phyloP scores from a whole-genome alignment of 1,140 invertebrate species.

The Sitodiplosis mosellana region DNA sequence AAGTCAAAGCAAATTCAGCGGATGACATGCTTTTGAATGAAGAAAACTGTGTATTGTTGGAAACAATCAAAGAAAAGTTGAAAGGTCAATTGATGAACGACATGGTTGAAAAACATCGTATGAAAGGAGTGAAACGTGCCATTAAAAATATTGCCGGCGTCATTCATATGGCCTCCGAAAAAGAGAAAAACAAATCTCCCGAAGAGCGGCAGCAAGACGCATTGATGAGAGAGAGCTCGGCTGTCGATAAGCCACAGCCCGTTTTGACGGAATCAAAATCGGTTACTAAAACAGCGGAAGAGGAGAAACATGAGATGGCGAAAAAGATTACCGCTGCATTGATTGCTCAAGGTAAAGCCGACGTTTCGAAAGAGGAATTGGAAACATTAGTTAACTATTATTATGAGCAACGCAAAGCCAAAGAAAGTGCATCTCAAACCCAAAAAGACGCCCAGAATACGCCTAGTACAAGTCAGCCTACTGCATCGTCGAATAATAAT shows the following conservation, averaged over 20 bases:
- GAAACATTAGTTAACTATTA: constrained; percentile 57
- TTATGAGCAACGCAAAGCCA: constrained; percentile 38
- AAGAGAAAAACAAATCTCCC: constrained; percentile 25
- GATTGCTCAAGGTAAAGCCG: constrained; percentile 52
- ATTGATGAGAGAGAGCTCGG: constrained; percentile 14
- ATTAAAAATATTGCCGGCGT: constrained; percentile 46
- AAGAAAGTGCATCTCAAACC: constrained; percentile 21
- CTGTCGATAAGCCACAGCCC: constrained; percentile 14
- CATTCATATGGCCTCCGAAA: constrained; percentile 38
- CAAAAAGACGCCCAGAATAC: background rate
- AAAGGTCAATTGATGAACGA: constrained; percentile 42
- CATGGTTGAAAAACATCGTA: constrained; percentile 12
- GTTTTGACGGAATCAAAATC: constrained; percentile 4
- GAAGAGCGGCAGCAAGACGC: constrained; percentile 2
- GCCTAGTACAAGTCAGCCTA: background rate
- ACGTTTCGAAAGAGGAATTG: constrained; percentile 54
- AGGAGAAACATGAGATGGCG: constrained; percentile 39
- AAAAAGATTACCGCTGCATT: constrained; percentile 57
- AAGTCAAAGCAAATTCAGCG: constrained; percentile 43
- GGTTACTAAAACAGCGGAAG: constrained; percentile 12
- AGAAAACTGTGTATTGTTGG: constrained; percentile 50
- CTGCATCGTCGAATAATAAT: background rate
- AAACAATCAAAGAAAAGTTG: constrained; percentile 68
- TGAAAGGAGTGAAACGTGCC: constrained; percentile 22
- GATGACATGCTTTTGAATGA: constrained; percentile 50